These are phyloP conservation scores for Troglohyphantes excavatus DNA, from an alignment of 2,888 invertebrate species.

Conservation along the genomic window DNA sequence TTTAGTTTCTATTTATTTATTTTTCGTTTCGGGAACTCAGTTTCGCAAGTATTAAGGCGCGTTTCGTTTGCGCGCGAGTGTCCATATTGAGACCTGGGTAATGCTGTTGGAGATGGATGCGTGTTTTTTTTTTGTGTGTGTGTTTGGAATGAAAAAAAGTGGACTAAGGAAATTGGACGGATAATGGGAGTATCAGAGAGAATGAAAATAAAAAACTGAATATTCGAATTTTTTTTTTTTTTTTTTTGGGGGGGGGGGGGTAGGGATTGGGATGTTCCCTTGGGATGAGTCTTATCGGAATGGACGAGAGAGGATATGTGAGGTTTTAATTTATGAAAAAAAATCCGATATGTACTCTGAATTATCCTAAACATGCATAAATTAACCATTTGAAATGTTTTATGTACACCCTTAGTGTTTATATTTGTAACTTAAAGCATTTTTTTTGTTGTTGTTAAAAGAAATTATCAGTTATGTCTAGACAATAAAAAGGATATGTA, in stretches of 20 bases:
- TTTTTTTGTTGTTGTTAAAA: too few species aligned
- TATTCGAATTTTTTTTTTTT: neutral
- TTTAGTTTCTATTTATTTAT: constrained; percentile 12
- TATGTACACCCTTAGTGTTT: too few species aligned
- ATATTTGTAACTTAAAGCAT: too few species aligned
- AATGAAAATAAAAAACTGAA: neutral
- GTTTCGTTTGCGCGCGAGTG: neutral
- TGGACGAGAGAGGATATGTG: neutral
- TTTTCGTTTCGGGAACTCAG: constrained; percentile 21
- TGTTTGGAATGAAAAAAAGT: neutral
- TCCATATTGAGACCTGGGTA: constrained; percentile 10
- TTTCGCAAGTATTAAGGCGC: constrained; percentile 61
- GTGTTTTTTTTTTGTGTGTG: constrained; percentile 13
- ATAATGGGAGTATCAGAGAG: constrained; percentile 33
- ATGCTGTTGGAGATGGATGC: constrained; percentile 3
- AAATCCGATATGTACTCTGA: too few species aligned
- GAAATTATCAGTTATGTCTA: too few species aligned
- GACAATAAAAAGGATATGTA: too few species aligned
- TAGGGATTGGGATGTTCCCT: neutral
- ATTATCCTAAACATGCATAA: too few species aligned
- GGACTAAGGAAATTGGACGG: constrained; percentile 37
- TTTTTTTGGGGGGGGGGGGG: too few species aligned
- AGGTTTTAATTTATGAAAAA: too few species aligned
- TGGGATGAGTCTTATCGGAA: neutral
- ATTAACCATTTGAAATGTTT: too few species aligned